phyloP scores from a whole-genome alignment of 2,888 invertebrate genomes.

The Camponotus fellah region DNA sequence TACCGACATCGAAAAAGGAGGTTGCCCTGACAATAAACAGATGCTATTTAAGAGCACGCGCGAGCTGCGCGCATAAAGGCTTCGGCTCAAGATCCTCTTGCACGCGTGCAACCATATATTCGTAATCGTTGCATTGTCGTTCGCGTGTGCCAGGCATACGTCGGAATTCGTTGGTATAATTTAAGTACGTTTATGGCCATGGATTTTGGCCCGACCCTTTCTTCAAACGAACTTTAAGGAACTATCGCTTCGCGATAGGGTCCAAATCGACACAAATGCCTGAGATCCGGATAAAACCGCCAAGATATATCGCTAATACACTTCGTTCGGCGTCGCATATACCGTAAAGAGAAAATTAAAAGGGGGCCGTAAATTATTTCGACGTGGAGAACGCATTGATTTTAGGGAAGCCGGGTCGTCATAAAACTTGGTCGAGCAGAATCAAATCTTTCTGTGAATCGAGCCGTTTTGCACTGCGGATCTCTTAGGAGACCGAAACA shows the following conservation, averaged over 20 bases:
- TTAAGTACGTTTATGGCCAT: background rate
- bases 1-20: background rate
- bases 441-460: constrained; percentile 66
- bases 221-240: background rate
- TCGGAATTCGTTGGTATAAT: constrained; percentile 61
- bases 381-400: constrained; percentile 62
- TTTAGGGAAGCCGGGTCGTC: constrained; percentile 57
- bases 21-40: background rate
- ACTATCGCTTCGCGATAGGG: background rate
- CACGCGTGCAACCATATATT: constrained; percentile 79
- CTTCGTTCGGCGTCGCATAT: constrained; percentile 10
- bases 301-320: background rate
- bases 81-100: constrained; percentile 59
- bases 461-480: background rate
- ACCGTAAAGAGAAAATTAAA: constrained; percentile 36
- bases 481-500: background rate
- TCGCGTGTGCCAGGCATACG: constrained; percentile 68
- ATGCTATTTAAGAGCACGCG: constrained; percentile 13
- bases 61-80: constrained; percentile 23
- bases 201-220: background rate
- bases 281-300: constrained; percentile 15
- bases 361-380: constrained; percentile 60
- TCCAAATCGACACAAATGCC: background rate
- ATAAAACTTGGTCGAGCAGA: constrained; percentile 65
- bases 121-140: constrained; percentile 81